Evolutionary conservation across 2,888 invertebrate species (phyloP).

Genomic region (Cryptophagus acutangulus): DNA sequence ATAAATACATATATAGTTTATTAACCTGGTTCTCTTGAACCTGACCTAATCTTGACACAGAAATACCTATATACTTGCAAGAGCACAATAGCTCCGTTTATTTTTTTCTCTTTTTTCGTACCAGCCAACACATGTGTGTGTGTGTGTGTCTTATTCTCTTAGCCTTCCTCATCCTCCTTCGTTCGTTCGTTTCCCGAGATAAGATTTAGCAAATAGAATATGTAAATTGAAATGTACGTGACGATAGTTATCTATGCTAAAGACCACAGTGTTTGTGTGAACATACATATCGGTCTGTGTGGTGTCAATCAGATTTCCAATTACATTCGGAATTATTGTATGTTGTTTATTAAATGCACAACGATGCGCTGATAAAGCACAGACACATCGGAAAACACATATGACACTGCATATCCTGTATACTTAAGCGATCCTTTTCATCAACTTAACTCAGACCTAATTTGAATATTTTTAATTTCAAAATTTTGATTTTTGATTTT

Average conservation of each 20-base stretch:
- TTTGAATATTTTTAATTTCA: no score
- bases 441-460: no score
- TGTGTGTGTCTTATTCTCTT: no score
- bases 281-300: slow-evolving; percentile 13
- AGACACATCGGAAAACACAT: no score
- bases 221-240: slow-evolving; percentile 23
- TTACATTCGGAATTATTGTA: slow-evolving; percentile 17
- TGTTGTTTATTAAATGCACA: slow-evolving; percentile 14
- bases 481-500: no score
- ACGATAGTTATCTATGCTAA: slow-evolving; percentile 24
- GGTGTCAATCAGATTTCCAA: slow-evolving; percentile 24
- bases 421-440: no score
- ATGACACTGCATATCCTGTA: no score
- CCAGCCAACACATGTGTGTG: no score
- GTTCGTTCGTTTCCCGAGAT: slow-evolving; percentile 13
- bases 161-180: no score
- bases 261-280: slow-evolving; percentile 18
- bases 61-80: slow-evolving; percentile 1
- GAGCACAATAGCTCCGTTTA: slow-evolving; percentile 4
- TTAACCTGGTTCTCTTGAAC: slow-evolving; percentile 16
- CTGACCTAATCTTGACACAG: slow-evolving; percentile 19
- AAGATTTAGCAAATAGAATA: slow-evolving; percentile 24
- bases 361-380: slow-evolving; percentile 18
- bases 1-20: slow-evolving; percentile 2
- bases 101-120: neutral